A percentile compares a stretch with the other conserved stretches of the same genome.
These are phyloP conservation scores for Mylabris phalerata DNA, from an alignment of 1,140 invertebrate genomes.

Conservation along the genomic window DNA sequence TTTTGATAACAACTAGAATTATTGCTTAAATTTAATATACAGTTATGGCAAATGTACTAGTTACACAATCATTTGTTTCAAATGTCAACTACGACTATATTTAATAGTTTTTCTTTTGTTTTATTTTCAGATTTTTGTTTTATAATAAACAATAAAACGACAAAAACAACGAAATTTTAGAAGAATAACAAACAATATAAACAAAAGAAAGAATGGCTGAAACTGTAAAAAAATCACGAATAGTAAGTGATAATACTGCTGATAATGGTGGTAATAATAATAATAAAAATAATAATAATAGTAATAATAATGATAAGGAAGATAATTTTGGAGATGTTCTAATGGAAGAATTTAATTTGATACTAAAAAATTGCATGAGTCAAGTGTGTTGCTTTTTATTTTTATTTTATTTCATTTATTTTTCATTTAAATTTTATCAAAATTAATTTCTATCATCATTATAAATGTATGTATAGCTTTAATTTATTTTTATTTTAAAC, in stretches of 20 bases:
- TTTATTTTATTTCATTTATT: constrained; percentile 18
- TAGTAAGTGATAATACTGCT: constrained; percentile 38
- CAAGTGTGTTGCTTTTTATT: constrained; percentile 39
- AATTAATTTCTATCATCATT: neutral
- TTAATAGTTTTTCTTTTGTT: too few species aligned
- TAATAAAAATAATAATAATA: constrained; percentile 23
- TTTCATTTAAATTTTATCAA: neutral
- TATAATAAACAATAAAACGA: too few species aligned
- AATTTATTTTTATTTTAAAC: neutral
- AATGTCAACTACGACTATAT: too few species aligned
- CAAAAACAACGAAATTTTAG: too few species aligned
- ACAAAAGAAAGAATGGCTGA: constrained; percentile 32
- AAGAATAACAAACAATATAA: too few species aligned
- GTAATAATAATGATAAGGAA: constrained; percentile 2
- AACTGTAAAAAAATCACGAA: constrained; percentile 42
- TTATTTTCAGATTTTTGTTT: too few species aligned
- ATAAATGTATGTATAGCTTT: too few species aligned
- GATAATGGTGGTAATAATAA: too few species aligned
- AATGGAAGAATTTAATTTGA: constrained; percentile 42
- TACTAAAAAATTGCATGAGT: constrained; percentile 42
- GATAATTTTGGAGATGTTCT: constrained; percentile 38
- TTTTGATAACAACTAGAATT: too few species aligned
- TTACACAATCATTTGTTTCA: too few species aligned
- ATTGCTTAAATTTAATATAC: too few species aligned
- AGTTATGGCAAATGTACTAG: too few species aligned